Evolutionary conservation across 2,797 vertebrate genomes (phyloP).

Genomic region (Cephalopachus bancanus): DNA sequence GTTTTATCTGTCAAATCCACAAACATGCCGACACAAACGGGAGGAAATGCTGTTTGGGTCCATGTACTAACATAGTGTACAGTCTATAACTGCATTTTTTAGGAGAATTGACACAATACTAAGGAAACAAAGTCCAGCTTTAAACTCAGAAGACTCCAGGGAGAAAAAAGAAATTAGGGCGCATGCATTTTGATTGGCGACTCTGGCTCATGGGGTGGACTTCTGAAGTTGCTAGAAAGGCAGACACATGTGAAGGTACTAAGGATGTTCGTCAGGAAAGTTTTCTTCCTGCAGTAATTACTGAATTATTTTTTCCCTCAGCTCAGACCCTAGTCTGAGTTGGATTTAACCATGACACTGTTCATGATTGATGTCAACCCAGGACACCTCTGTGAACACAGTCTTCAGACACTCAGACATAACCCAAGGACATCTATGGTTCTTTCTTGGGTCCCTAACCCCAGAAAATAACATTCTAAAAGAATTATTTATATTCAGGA

Average conservation of each 20-base stretch:
- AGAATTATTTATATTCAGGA: constrained; percentile 1
- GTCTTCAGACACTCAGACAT: neutral
- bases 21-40: neutral
- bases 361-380: too few relatives aligned
- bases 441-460: neutral
- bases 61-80: neutral
- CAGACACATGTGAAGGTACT: constrained; percentile 6
- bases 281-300: neutral
- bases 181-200: neutral
- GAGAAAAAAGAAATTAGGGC: constrained; percentile 56
- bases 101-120: constrained; percentile 35
- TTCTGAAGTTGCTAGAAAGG: neutral
- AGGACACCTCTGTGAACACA: neutral
- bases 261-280: neutral
- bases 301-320: neutral
- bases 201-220: neutral
- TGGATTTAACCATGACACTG: neutral
- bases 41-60: constrained; percentile 36
- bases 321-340: rapidly evolving
- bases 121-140: constrained; percentile 10
- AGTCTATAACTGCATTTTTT: neutral
- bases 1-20: constrained; percentile 54
- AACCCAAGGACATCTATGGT: neutral
- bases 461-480: neutral
- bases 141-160: constrained; percentile 25